These are phyloP conservation scores for Calameuta idolon DNA, from an alignment of 2,888 invertebrate genomes.

Conservation along the genomic window DNA sequence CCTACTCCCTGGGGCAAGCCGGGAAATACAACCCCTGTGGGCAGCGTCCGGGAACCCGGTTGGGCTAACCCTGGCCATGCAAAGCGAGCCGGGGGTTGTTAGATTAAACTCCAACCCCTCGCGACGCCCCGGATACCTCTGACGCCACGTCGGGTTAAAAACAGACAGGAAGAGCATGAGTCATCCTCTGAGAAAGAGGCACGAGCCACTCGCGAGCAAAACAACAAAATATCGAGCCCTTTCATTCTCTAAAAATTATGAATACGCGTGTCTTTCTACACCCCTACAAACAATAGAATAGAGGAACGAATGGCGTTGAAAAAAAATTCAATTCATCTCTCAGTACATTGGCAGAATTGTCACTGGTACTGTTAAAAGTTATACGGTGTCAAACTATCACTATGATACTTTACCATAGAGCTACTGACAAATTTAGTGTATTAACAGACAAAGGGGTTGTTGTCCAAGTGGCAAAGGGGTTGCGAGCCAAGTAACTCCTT, in stretches of 20 bases:
- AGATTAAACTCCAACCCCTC: conserved; percentile 64
- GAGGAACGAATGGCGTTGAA: not conserved
- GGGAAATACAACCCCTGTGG: conserved; percentile 56
- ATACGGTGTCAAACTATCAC: not conserved
- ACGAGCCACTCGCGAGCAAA: conserved; percentile 37
- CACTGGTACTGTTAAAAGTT: not conserved
- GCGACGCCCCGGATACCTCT: conserved; percentile 58
- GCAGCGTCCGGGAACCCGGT: conserved; percentile 31
- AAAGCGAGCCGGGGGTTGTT: conserved; percentile 63
- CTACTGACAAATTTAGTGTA: conserved; percentile 50
- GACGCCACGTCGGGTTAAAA: conserved; percentile 60
- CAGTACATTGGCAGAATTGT: not conserved
- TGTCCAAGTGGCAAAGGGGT: not conserved
- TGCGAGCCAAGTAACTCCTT: not conserved
- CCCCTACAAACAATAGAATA: not conserved
- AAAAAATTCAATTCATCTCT: not conserved
- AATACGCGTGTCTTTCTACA: not conserved
- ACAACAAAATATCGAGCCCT: conserved; percentile 22
- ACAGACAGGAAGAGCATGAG: conserved; percentile 60
- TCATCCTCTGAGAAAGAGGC: conserved; percentile 48
- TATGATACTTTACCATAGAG: conserved; percentile 22
- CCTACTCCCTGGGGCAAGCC: conserved; percentile 23
- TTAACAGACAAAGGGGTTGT: conserved; percentile 39
- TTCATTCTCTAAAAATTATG: not conserved
- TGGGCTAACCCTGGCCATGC: conserved; percentile 52